These are phyloP conservation scores for Nannoperca obscura DNA, from an alignment of 2,797 vertebrate species.

Conservation along the genomic window DNA sequence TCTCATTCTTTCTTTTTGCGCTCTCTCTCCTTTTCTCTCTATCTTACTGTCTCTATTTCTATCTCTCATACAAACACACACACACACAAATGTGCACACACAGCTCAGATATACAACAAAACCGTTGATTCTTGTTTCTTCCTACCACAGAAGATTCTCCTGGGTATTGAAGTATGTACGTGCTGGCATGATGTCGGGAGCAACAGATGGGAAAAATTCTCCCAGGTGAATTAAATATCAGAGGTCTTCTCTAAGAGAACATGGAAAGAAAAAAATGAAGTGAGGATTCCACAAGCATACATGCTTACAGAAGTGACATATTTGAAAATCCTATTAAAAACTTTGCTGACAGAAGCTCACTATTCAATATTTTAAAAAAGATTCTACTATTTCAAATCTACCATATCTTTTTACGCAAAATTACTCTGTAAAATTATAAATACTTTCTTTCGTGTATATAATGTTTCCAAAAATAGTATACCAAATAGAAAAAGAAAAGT, in stretches of 20 bases:
- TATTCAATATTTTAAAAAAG: neutral
- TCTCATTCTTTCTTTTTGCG: conserved; percentile 7
- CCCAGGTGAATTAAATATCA: conserved; percentile 61
- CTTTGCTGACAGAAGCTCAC: neutral
- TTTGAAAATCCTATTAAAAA: conserved; percentile 30
- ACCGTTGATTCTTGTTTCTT: conserved; percentile 62
- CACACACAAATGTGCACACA: neutral
- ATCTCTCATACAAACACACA: neutral
- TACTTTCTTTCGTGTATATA: neutral
- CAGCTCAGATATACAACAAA: conserved; percentile 50
- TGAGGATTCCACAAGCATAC: conserved; percentile 28
- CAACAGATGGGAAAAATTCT: conserved; percentile 63
- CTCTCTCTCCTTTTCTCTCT: neutral
- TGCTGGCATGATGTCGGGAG: conserved; percentile 59
- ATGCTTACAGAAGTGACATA: neutral
- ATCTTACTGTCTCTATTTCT: neutral
- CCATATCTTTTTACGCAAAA: neutral
- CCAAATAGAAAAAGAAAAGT: neutral
- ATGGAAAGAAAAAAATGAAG: conserved; percentile 17
- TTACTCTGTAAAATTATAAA: neutral
- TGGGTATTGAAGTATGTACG: conserved; percentile 55
- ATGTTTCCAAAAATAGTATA: neutral
- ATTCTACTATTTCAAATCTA: neutral
- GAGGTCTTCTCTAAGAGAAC: conserved; percentile 46
- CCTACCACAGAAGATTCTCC: conserved; percentile 44